These are phyloP conservation scores for Microcebus tavaratra DNA, from an alignment of 2,113 vertebrate species.

Conservation along the genomic window DNA sequence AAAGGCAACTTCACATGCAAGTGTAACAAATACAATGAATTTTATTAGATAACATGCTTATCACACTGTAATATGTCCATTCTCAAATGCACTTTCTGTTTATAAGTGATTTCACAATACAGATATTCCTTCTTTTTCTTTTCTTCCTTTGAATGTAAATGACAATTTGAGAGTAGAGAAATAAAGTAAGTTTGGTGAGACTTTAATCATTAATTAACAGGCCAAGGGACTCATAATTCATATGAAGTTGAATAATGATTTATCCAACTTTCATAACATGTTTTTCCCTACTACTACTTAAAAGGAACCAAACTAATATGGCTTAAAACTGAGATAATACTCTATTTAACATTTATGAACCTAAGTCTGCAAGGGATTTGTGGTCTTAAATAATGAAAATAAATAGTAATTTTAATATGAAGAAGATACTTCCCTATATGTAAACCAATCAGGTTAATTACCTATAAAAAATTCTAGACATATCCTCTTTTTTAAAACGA, in stretches of 20 bases:
- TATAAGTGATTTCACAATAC: neutral
- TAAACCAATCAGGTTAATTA: slow-evolving; percentile 22
- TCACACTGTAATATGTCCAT: neutral
- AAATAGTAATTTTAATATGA: slow-evolving; percentile 11
- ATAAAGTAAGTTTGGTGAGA: slow-evolving; percentile 22
- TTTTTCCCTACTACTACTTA: neutral
- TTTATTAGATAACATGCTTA: neutral
- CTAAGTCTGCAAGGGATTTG: neutral
- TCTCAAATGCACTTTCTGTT: neutral
- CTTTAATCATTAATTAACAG: neutral
- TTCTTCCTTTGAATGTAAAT: neutral
- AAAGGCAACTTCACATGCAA: neutral
- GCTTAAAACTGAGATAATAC: slow-evolving; percentile 23
- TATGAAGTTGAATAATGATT: slow-evolving; percentile 20
- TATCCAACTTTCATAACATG: neutral
- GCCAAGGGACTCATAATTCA: neutral
- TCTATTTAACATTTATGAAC: slow-evolving; percentile 11
- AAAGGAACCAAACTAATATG: neutral
- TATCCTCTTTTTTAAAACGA: neutral
- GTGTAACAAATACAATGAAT: neutral
- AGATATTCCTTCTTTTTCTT: neutral
- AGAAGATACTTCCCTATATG: neutral
- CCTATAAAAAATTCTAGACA: neutral
- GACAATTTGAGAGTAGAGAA: slow-evolving; percentile 32
- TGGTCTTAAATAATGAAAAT: slow-evolving; percentile 40